Conservation (phyloP, 2,888 invertebrate genomes). For the Cremastobaeus sp. region DNA sequence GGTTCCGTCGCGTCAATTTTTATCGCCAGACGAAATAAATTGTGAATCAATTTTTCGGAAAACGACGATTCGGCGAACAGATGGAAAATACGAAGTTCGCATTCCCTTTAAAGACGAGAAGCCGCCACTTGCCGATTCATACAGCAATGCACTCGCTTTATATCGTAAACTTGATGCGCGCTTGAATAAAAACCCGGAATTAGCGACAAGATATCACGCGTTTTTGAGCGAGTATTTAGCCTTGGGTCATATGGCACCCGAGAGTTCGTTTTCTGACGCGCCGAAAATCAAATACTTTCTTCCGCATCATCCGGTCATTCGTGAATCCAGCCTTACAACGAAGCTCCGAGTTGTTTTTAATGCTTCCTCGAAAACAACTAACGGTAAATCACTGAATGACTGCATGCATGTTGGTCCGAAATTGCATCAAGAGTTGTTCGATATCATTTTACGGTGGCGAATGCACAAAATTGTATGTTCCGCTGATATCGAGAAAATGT, state of each 20-base stretch:
- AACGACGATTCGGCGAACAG: background rate
- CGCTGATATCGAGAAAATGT: conserved; percentile 20
- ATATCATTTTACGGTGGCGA: conserved; percentile 23
- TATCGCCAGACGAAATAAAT: background rate
- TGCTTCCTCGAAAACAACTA: conserved; percentile 17
- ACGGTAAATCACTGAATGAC: conserved; percentile 35
- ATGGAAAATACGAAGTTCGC: background rate
- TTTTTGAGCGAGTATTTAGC: background rate
- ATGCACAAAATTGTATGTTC: too few species aligned
- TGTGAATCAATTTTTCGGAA: background rate
- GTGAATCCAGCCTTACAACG: conserved; percentile 23
- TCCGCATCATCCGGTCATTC: conserved; percentile 34
- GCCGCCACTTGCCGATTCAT: background rate
- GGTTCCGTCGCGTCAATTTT: too few species aligned
- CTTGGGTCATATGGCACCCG: background rate
- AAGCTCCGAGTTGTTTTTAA: conserved; percentile 30
- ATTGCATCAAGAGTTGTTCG: conserved; percentile 16
- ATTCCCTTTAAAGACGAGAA: background rate
- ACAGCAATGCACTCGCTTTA: background rate
- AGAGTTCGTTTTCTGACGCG: background rate
- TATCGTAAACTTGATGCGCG: background rate
- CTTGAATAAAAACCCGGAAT: background rate
- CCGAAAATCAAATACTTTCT: background rate
- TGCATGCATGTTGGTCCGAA: conserved; percentile 39
- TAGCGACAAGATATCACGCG: too few species aligned